Evolutionary conservation across 2,888 invertebrate species (phyloP).

Genomic region (Spilosoma lubricipeda): DNA sequence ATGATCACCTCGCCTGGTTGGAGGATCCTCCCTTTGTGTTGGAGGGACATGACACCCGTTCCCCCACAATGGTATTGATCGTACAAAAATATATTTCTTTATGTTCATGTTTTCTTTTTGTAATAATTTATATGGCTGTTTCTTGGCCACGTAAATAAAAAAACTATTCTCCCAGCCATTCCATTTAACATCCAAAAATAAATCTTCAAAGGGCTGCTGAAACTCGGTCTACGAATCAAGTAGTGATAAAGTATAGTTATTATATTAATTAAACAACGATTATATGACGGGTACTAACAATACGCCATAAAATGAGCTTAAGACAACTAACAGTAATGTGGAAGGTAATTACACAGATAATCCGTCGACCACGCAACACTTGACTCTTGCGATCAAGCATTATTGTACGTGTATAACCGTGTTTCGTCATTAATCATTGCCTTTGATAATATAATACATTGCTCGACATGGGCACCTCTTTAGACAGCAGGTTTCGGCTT

Average conservation of each 20-base stretch:
- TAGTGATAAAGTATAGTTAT: neutral
- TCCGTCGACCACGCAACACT: neutral
- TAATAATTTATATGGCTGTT: neutral
- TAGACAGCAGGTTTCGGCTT: too few relatives aligned
- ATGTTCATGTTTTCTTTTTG: too few relatives aligned
- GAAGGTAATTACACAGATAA: neutral
- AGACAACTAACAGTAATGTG: neutral
- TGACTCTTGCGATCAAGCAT: neutral
- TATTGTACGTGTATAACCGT: neutral
- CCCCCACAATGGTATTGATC: too few relatives aligned
- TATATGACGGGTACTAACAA: neutral
- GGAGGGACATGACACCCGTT: too few relatives aligned
- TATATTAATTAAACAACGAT: constrained; percentile 6
- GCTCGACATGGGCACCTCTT: too few relatives aligned
- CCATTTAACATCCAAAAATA: too few relatives aligned
- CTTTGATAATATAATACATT: too few relatives aligned
- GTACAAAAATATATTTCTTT: too few relatives aligned
- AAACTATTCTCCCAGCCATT: neutral
- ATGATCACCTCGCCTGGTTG: too few relatives aligned
- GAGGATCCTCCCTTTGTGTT: too few relatives aligned
- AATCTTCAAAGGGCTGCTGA: neutral
- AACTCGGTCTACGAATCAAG: neutral
- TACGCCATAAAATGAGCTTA: constrained; percentile 1
- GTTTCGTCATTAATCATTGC: neutral
- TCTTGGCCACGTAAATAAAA: too few relatives aligned